Percentiles rank a stretch among this genome's conserved stretches.
These are phyloP conservation scores for Suncus etruscus DNA, from an alignment of 2,113 vertebrate genomes.

Conservation along the genomic window DNA sequence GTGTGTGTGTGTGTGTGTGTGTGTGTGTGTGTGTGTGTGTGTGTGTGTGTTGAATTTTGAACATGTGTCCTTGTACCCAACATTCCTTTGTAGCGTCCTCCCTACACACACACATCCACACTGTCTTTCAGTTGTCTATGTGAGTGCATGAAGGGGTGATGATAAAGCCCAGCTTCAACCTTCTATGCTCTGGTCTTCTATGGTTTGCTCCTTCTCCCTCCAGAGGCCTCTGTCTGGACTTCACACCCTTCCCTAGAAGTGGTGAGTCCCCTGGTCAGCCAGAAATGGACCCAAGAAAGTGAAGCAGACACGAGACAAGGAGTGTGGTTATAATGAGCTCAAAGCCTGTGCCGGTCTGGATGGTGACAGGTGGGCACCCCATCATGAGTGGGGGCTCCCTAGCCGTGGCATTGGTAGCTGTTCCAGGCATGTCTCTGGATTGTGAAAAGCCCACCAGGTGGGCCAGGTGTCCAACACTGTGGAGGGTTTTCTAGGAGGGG, in stretches of 20 bases:
- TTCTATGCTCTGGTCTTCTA: constrained; percentile 31
- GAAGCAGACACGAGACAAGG: constrained; percentile 75
- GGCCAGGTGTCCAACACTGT: constrained; percentile 6
- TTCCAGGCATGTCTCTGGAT: constrained; percentile 47
- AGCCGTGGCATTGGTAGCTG: constrained; percentile 25
- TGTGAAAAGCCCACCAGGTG: not conserved
- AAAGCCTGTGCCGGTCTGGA: constrained; percentile 66
- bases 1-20: no score
- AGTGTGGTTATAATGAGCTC: constrained; percentile 82
- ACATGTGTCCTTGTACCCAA: constrained; percentile 55
- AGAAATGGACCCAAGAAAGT: constrained; percentile 71
- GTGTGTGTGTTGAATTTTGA: not conserved
- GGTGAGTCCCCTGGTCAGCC: not conserved
- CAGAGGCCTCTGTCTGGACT: constrained; percentile 45
- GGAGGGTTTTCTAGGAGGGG: constrained; percentile 35
- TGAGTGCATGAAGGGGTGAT: not conserved
- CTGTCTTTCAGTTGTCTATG: not conserved
- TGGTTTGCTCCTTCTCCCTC: not conserved
- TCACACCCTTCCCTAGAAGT: constrained; percentile 1
- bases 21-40: no score
- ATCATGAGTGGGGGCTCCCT: constrained; percentile 7
- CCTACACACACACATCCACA: no score
- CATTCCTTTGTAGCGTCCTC: constrained; percentile 18
- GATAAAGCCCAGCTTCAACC: constrained; percentile 49
- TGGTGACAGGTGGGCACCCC: constrained; percentile 26